Evolutionary conservation across 1,140 invertebrate species (phyloP).

Genomic region (Plectrocnemia conspersa): DNA sequence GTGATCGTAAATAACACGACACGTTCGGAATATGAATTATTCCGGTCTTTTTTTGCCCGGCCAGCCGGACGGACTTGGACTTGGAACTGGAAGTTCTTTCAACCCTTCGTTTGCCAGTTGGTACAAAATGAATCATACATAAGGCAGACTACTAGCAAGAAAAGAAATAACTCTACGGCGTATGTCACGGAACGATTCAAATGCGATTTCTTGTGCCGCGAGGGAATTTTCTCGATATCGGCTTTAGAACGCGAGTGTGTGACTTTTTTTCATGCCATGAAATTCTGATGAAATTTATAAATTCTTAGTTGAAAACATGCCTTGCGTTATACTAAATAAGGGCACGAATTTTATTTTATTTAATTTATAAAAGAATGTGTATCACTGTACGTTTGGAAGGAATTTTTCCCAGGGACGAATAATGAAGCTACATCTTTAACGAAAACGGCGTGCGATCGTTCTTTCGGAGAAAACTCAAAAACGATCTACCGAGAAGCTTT

Average conservation of each 20-base stretch:
- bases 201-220: slow-evolving; percentile 20
- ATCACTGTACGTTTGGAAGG: too few species aligned
- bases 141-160: slow-evolving; percentile 36
- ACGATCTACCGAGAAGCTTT: too few species aligned
- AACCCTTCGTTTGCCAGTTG: slow-evolving; percentile 24
- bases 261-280: neutral
- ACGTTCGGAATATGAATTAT: slow-evolving; percentile 52
- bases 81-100: slow-evolving; percentile 23
- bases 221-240: slow-evolving; percentile 7
- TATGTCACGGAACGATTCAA: slow-evolving; percentile 30
- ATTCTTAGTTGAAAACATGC: too few species aligned
- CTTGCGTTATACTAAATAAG: too few species aligned
- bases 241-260: slow-evolving; percentile 12
- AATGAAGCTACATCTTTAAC: neutral
- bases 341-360: too few species aligned
- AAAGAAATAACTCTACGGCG: slow-evolving; percentile 24
- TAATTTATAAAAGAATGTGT: too few species aligned
- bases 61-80: slow-evolving; percentile 23
- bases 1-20: slow-evolving; percentile 41
- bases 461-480: neutral
- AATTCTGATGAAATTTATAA: too few species aligned
- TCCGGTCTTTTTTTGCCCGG: slow-evolving; percentile 36
- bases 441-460: neutral
- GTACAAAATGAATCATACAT: slow-evolving; percentile 51
- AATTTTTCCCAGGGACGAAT: neutral